Evolutionary conservation across 2,113 vertebrate genomes (phyloP).

Genomic region (Lepus europaeus): DNA sequence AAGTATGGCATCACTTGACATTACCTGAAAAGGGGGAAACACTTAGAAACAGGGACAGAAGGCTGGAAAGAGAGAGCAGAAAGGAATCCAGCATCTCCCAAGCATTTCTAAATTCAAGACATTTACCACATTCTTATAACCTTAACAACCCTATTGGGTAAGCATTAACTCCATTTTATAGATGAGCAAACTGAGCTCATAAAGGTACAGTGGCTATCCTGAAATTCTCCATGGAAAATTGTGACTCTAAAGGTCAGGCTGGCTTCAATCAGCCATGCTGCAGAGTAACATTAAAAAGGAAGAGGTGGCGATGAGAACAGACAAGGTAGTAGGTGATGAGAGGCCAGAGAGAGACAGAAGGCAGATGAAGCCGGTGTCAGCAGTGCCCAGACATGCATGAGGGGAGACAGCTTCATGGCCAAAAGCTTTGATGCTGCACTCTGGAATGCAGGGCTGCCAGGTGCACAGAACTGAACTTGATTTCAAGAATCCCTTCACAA

Average conservation of each 20-base stretch:
- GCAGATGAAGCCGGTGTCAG: not conserved
- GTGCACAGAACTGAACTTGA: not conserved
- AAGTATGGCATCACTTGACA: not conserved
- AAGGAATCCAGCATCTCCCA: constrained; percentile 29
- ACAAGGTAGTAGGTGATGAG: not conserved
- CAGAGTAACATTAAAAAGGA: constrained; percentile 46
- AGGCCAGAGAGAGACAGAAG: not conserved
- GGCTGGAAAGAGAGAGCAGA: not conserved
- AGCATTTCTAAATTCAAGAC: not conserved
- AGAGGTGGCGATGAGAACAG: not conserved
- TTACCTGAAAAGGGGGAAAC: constrained; percentile 10
- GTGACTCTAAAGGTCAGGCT: not conserved
- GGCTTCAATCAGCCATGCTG: not conserved
- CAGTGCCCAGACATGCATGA: not conserved
- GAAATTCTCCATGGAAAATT: constrained; percentile 24
- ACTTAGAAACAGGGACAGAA: not conserved
- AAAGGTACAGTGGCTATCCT: not conserved
- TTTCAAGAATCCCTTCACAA: not conserved
- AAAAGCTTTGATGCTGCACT: not conserved
- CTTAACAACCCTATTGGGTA: not conserved
- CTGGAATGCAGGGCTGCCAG: not conserved
- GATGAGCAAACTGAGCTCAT: not conserved
- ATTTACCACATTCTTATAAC: constrained; percentile 31
- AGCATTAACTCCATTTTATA: constrained; percentile 27
- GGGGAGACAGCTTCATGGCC: not conserved